Percentiles rank a stretch among this genome's conserved stretches.
Conservation (phyloP, 2,797 vertebrate species). For the Clarias pachynema region DNA sequence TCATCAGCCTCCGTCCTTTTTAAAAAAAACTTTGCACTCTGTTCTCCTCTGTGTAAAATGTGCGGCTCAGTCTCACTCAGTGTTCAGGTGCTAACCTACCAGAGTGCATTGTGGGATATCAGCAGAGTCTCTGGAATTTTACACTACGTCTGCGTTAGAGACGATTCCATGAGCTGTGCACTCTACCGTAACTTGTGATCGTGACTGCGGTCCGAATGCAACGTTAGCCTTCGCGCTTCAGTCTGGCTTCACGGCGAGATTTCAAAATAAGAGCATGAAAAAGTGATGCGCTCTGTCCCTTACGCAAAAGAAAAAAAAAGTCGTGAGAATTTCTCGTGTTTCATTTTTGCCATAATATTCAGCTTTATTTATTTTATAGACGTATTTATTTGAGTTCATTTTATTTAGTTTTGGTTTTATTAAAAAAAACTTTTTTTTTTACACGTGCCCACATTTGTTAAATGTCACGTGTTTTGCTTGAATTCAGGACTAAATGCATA, state of each 20-base stretch:
- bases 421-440: not conserved
- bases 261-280: not conserved
- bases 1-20: not conserved
- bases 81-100: not conserved
- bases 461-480: not conserved
- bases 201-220: no score
- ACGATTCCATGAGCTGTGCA: not conserved
- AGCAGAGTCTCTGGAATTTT: not conserved
- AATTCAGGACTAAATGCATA: not conserved
- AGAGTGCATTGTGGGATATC: conserved; percentile 6
- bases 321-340: not conserved
- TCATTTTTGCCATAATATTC: not conserved
- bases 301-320: not conserved
- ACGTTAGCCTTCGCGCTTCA: no score
- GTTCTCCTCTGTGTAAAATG: not conserved
- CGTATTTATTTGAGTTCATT: not conserved
- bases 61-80: not conserved
- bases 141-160: not conserved
- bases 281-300: no score
- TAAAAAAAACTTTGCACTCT: not conserved
- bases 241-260: no score
- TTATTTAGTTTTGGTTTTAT: not conserved
- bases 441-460: not conserved
- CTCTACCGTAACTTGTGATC: no score
- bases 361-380: not conserved